A percentile compares a stretch with the other conserved stretches of the same genome.
Conservation (phyloP, 2,797 vertebrate genomes). For the Setipinna tenuifilis region DNA sequence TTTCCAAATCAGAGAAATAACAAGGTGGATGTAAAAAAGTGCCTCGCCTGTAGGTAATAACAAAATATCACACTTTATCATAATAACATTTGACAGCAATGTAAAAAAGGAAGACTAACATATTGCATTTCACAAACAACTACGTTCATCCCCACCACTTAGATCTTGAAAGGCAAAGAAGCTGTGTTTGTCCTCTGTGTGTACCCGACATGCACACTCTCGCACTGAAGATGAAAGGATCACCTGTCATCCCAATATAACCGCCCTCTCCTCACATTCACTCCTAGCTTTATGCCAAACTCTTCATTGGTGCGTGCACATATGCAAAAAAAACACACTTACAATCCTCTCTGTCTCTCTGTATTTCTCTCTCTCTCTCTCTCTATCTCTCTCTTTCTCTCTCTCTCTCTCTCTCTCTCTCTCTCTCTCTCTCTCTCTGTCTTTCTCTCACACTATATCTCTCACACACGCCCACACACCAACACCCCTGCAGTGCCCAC, state of each 20-base stretch:
- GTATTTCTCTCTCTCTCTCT: conserved; percentile 23
- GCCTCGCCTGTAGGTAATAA: neutral
- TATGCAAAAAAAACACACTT: neutral
- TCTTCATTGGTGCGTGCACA: neutral
- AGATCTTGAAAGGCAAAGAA: conserved; percentile 46
- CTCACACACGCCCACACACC: too few species aligned
- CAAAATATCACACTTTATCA: neutral
- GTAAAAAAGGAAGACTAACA: neutral
- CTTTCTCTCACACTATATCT: conserved; percentile 7
- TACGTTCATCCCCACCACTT: conserved; percentile 38
- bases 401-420: neutral
- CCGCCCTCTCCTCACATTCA: conserved; percentile 40
- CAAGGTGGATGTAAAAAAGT: neutral
- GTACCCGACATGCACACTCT: conserved; percentile 40
- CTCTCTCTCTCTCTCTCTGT: too few species aligned
- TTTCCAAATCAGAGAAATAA: neutral
- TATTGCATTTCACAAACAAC: neutral
- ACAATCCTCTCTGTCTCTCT: too few species aligned
- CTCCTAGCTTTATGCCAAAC: conserved; percentile 30
- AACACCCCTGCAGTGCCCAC: too few species aligned
- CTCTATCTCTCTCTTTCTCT: neutral
- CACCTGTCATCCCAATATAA: conserved; percentile 54
- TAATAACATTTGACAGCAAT: neutral
- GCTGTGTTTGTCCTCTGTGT: conserved; percentile 42
- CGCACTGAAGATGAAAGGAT: conserved; percentile 52